Evolutionary conservation across 2,888 invertebrate species (phyloP), one percentile per base, ranked within the genome.

Genomic region (Endotricha flammealis): DNA sequence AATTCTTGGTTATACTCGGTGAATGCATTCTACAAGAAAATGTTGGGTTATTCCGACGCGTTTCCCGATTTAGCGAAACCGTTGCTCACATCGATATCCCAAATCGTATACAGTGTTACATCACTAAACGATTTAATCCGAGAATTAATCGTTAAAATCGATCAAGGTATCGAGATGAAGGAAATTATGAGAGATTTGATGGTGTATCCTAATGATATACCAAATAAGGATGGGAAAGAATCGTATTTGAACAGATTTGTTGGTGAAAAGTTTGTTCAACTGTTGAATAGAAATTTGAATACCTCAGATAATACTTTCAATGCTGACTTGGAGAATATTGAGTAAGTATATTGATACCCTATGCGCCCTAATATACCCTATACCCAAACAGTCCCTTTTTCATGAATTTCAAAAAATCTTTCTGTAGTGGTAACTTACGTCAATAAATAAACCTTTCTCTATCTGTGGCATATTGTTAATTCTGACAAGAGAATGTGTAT

Each of bases 31-130:
- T 80, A 87, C 25, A 82, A 81, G 31, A 88, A 88, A 55, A 62
- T 92, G 13, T 83, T 90, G 12, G 69, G 57, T 2, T 93, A 90
- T 60, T 77, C 88, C 0, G 80, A 89, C 2, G 90, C 90, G n/a
- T 96, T 95, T 62, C 92, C 93, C 0, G 97, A 97, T 65, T 81
- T 97, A 33, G 88, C 92, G 0, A 88, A 90, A 41, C 95, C 95
- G 0, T 74, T 96, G 10, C 81, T 92, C 31, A 85, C 89, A 36
- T 91, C 92, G 0, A 64, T 94, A 4, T 87, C 90, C 0, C 91
- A 93, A 75, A 87, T 94, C 40, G 75, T 89, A 1, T 90, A 90
- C 46, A 92, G 93, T 1, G 74, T 92, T 12, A 88, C 87, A 25
- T 66, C 88, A 8, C 57, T 92, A 11, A 88, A 87, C 29, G 87